Conservation (phyloP, 2,113 vertebrate species). For the Notarius quadriscutis region DNA sequence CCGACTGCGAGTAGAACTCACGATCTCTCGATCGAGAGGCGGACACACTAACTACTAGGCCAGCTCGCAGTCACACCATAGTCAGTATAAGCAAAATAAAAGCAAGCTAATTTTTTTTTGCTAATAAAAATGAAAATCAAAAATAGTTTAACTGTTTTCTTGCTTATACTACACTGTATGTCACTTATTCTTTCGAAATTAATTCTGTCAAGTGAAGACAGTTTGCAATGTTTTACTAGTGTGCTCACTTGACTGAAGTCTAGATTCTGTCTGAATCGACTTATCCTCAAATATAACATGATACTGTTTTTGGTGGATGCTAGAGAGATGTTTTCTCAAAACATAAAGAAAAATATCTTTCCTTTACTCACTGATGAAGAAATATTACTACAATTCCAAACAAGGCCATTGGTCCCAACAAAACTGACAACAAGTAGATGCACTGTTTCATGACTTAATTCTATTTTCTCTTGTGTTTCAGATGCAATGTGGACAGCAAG, state of each 20-base stretch:
- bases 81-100: neutral
- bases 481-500: constrained; percentile 92
- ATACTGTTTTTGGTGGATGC: constrained; percentile 10
- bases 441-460: constrained; percentile 14
- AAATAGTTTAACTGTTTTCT: neutral
- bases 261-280: neutral
- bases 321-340: neutral
- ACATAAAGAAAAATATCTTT: neutral
- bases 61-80: no score
- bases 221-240: neutral
- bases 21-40: no score
- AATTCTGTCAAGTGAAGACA: neutral
- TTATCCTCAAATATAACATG: constrained; percentile 55
- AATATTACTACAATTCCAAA: neutral
- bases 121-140: neutral
- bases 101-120: neutral
- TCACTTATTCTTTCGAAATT: neutral
- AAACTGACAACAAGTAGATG: constrained; percentile 11
- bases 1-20: no score
- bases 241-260: neutral
- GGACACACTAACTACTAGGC: no score
- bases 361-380: constrained; percentile 38
- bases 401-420: neutral
- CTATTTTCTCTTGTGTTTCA: constrained; percentile 46
- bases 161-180: neutral